Percentiles rank a stretch among this genome's conserved stretches.
Evolutionary conservation across 2,113 vertebrate genomes (phyloP).

Genomic region (Pao palembangensis): DNA sequence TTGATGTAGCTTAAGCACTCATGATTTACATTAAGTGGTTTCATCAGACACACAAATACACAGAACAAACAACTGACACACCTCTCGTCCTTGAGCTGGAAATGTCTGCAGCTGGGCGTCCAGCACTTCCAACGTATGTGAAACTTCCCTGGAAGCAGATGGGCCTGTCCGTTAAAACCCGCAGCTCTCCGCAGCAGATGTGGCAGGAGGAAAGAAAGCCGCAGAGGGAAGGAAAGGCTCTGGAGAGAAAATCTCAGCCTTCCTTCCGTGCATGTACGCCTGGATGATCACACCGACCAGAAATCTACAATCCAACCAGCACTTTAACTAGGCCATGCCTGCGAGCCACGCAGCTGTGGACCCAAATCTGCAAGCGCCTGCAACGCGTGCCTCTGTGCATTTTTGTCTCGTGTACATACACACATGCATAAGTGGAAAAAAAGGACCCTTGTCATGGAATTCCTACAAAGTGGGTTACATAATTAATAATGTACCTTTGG

Average conservation of each 20-base stretch:
- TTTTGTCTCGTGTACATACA: not conserved
- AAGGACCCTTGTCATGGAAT: no score
- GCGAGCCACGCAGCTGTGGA: conserved; percentile 61
- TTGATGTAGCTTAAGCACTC: conserved; percentile 45
- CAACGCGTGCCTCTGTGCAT: conserved; percentile 12
- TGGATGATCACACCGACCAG: conserved; percentile 61
- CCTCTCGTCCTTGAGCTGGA: no score
- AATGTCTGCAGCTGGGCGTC: no score
- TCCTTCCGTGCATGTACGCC: conserved; percentile 54
- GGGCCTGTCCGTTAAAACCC: conserved; percentile 55
- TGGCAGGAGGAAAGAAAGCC: conserved; percentile 51
- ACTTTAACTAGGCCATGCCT: conserved; percentile 45
- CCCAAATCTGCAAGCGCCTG: conserved; percentile 32
- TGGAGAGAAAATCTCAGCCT: conserved; percentile 50
- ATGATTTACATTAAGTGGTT: conserved; percentile 46
- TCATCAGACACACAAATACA: conserved; percentile 21
- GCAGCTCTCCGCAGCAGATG: conserved; percentile 62
- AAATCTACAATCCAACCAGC: conserved; percentile 64
- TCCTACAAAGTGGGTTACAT: no score
- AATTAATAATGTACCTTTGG: no score
- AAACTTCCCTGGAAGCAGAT: conserved; percentile 49
- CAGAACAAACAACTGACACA: not conserved
- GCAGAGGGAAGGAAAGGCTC: conserved; percentile 31
- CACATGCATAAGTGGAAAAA: no score
- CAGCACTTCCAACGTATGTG: conserved; percentile 8